phyloP scores from a whole-genome alignment of 2,113 vertebrate genomes.

The Zootoca vivipara region DNA sequence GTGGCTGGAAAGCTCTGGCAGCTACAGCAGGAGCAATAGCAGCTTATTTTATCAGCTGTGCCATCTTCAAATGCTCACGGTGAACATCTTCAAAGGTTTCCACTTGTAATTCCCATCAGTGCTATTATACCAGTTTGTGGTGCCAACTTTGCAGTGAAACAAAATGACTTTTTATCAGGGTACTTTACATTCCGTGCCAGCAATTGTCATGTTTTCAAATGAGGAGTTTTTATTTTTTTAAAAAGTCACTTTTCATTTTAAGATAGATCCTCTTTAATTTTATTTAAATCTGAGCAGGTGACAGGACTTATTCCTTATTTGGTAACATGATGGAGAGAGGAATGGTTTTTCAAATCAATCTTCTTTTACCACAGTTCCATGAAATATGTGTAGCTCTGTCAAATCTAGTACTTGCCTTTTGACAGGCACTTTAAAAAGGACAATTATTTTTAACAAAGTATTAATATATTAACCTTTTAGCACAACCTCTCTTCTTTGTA shows the following conservation, averaged over 20 bases:
- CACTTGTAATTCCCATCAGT: background rate
- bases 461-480: background rate
- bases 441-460: background rate
- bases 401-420: background rate
- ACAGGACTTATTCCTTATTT: conserved; percentile 16
- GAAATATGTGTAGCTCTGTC: background rate
- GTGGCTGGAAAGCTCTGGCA: too few relatives aligned
- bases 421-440: background rate
- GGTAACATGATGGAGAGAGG: too few relatives aligned
- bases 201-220: background rate
- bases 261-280: too few relatives aligned
- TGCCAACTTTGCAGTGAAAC: background rate
- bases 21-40: too few relatives aligned
- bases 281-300: too few relatives aligned
- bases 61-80: background rate
- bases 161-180: background rate
- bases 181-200: background rate
- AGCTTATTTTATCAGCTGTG: background rate
- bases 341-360: too few relatives aligned
- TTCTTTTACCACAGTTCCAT: background rate
- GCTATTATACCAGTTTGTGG: background rate
- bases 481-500: background rate
- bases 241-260: too few relatives aligned
- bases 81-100: background rate
- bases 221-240: too few relatives aligned